Conservation (phyloP, 2,113 vertebrate genomes). For the Sapayoa aenigma region DNA sequence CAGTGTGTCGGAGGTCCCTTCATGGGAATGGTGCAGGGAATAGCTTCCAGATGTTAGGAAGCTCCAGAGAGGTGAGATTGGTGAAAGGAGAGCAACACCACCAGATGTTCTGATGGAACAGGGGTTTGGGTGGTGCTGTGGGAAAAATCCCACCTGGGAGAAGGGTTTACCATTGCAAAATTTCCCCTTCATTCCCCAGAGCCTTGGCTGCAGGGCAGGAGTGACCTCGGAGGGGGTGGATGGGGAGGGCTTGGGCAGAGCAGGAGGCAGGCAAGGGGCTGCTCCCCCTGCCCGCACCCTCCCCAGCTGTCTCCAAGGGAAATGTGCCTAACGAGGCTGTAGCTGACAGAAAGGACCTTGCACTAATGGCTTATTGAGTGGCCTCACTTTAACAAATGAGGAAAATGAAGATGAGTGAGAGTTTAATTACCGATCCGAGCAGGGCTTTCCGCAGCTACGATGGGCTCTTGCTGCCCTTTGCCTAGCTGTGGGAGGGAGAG, state of each 20-base stretch:
- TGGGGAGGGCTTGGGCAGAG: background rate
- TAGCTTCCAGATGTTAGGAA: slow-evolving; percentile 10
- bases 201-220: background rate
- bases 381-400: slow-evolving; percentile 38
- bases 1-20: fast-evolving
- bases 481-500: background rate
- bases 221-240: background rate
- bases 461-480: fast-evolving
- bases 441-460: background rate
- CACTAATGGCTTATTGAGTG: slow-evolving; percentile 40
- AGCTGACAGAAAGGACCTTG: slow-evolving; percentile 5
- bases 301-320: background rate
- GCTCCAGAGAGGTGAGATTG: background rate
- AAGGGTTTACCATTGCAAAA: background rate
- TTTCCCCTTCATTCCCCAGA: background rate
- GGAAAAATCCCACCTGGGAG: background rate
- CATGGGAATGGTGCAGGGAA: background rate
- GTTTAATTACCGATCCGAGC: background rate
- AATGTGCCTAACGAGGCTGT: background rate
- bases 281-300: background rate
- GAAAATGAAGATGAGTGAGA: slow-evolving; percentile 59
- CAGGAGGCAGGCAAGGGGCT: background rate
- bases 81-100: background rate
- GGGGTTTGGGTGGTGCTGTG: background rate
- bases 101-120: background rate